Evolutionary conservation across 2,797 vertebrate genomes (phyloP), one percentile per base, ranked within the genome.

Genomic region (Bufotes viridis): DNA sequence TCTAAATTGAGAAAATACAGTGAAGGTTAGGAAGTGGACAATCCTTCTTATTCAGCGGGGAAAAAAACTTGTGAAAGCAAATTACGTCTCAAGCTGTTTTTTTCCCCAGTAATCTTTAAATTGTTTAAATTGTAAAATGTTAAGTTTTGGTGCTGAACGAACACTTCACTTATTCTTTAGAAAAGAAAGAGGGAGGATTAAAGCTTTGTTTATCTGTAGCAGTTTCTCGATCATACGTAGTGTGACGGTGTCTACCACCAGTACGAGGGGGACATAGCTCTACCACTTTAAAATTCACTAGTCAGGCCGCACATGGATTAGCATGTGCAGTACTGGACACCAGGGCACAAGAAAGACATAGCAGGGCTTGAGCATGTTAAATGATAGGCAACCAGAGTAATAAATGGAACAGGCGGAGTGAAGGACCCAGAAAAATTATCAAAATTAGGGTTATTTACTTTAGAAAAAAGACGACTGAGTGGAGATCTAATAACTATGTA

Each of bases 1-100:
- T 51, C 57, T 78, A 53, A 85, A 85, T 85, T 78, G 58, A 76
- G 86, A 29, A 78, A 87, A 75, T 76, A n/a, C 49, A 63, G 86
- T 55, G 34, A 60, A 86, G 57, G 61, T 75, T 81, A 74, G 34
- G 26, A 78, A 69, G 42, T 85, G 74, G 60, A 78, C 67, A 78
- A 24, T 84, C 55, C 82, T 60, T 22, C 51, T 70, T 57, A 69
- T 83, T 83, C 81, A 49, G 65, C 49, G 53, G 8, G 24, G 75
- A 69, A 69, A 80, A 76, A 42, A 29, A 42, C 2, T 26, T 42
- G 24, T 86, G 78, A 80, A 69, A 81, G 61, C 78, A 81, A 81
- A 86, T 86, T 86, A 86, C 18, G 22, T 17, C 67, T 70, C 57
- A 81, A 63, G 26, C 26, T 42, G 51, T 24, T 55, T 58, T 61